Evolutionary conservation across 2,888 invertebrate genomes (phyloP).

Genomic region (Machimus rusticus): DNA sequence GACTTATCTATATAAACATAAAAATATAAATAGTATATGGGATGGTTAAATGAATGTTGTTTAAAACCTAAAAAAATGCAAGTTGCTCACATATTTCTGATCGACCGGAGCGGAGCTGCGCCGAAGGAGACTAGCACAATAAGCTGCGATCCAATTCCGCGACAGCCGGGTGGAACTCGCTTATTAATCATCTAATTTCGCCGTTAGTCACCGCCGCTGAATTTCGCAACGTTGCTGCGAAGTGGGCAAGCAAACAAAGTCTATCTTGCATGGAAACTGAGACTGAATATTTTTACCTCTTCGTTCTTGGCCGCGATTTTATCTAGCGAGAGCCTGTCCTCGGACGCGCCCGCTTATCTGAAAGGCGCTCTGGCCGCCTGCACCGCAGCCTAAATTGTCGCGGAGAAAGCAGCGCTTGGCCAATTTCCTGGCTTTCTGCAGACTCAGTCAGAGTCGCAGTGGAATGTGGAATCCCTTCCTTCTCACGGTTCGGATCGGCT

Average conservation of each 20-base stretch:
- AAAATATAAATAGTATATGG: not conserved
- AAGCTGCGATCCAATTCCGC: not conserved
- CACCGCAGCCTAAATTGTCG: not conserved
- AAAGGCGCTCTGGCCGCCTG: not conserved
- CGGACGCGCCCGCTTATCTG: not conserved
- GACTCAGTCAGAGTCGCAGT: not conserved
- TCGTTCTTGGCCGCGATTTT: not conserved
- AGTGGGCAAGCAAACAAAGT: slow-evolving; percentile 3
- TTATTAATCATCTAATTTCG: slow-evolving; percentile 19
- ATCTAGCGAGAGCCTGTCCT: not conserved
- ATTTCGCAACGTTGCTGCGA: slow-evolving; percentile 7
- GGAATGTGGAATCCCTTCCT: not conserved
- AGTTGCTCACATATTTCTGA: not conserved
- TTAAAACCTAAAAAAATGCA: not conserved
- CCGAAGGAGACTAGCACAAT: not conserved
- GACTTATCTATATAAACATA: not conserved
- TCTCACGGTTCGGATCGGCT: not conserved
- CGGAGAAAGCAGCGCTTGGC: not conserved
- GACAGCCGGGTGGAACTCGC: not conserved
- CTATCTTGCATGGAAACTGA: slow-evolving; percentile 5
- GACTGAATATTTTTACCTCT: not conserved
- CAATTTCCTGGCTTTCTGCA: not conserved
- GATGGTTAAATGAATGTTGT: too few relatives aligned
- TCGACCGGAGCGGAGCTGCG: not conserved
- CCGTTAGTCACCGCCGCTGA: slow-evolving; percentile 1